Evolutionary conservation across 2,113 vertebrate species (phyloP).

Genomic region (Colistium nudipinnis): DNA sequence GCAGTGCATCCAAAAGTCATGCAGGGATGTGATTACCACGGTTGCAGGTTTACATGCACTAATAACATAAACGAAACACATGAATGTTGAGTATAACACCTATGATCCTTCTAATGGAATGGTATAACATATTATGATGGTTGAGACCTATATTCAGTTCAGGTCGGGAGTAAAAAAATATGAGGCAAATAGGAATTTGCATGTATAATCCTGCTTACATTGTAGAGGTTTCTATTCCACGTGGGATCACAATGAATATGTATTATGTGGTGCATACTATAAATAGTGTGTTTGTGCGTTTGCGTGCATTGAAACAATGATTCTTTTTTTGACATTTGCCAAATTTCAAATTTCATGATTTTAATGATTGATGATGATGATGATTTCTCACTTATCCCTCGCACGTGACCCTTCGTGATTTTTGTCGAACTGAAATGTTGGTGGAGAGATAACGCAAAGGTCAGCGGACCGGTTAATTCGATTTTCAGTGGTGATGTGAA

Average conservation of each 20-base stretch:
- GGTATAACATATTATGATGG: conserved; percentile 33
- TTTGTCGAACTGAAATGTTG: conserved; percentile 30
- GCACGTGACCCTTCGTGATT: conserved; percentile 5
- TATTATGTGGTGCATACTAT: background rate
- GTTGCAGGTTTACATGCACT: conserved; percentile 52
- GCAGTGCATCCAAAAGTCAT: conserved; percentile 2
- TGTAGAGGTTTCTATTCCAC: background rate
- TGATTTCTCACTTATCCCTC: background rate
- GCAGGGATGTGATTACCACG: conserved; percentile 49
- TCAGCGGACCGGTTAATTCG: conserved; percentile 48
- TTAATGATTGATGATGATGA: too few relatives aligned
- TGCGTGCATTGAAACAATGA: background rate
- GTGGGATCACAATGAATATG: conserved; percentile 33
- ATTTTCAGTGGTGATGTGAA: conserved; percentile 46
- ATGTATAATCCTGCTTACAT: conserved; percentile 19
- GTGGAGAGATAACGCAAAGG: conserved; percentile 22
- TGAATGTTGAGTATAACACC: conserved; percentile 31
- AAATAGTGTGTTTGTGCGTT: background rate
- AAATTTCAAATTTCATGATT: background rate
- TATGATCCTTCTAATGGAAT: background rate
- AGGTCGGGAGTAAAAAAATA: conserved; percentile 34
- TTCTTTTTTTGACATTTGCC: too few relatives aligned
- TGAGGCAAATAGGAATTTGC: conserved; percentile 12
- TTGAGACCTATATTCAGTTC: conserved; percentile 8
- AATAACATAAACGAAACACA: conserved; percentile 38